Evolutionary conservation across 2,113 vertebrate genomes (phyloP), one percentile per base, ranked within the genome.

Genomic region (Nettapus auritus): DNA sequence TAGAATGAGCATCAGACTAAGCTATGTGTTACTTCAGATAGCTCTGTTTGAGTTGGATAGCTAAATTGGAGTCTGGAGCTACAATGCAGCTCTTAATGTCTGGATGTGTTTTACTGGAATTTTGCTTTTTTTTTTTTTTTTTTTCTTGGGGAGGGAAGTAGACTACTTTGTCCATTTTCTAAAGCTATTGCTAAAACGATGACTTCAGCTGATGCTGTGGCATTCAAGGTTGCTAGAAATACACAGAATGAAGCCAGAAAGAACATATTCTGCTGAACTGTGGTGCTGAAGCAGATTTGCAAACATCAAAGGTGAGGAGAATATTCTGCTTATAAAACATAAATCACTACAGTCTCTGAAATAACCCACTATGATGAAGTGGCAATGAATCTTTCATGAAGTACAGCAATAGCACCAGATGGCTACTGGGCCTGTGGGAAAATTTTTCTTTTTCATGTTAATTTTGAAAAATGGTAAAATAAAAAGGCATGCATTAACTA

Each of bases 371-470:
- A 86, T 83, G 76, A 76, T 94, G 89, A 96, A 95, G 90, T 70
- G 50, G 64, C 56, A 76, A 94, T 90, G 71, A 88, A 88, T 96
- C 87, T 96, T 96, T 97, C 73, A 96, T 96, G 66, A 95, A 88
- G 76, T 91, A 79, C 13, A 89, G 91, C 83, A 76, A 66, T 70
- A 89, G 68, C 59, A 80, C 57, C 94, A 97, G 82, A 90, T 91
- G 93, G 94, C 76, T 89, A 74, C 52, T 88, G 56, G 93, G 82
- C 79, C 85, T 92, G 56, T 90, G 82, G 88, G 92, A 90, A 56
- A 91, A 83, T 88, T 66, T 94, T 91, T 38, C 48, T 13, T 36
- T 75, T 91, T 89, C 91, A 71, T 48, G 59, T 67, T 52, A 93
- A 75, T 90, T 78, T 64, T 80, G 75, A 79, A 60, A 90, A 79